Conservation (phyloP, 2,113 vertebrate genomes). For the Naja naja region DNA sequence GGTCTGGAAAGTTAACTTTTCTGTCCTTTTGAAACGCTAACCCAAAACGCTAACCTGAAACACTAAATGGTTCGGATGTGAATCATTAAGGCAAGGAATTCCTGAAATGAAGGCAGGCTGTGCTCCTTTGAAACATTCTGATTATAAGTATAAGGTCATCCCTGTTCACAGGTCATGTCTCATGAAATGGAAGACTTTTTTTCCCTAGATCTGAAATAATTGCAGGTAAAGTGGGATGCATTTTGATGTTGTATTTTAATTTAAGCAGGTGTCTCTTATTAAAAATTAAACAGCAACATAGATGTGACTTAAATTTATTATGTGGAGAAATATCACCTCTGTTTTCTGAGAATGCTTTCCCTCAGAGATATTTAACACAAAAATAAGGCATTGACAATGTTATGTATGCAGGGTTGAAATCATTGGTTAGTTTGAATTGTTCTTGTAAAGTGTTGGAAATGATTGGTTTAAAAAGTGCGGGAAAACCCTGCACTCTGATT, state of each 20-base stretch:
- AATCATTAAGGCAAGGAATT: not conserved
- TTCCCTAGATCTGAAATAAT: not conserved
- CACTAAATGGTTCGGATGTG: not conserved
- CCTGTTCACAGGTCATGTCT: not conserved
- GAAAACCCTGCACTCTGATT: too few relatives aligned
- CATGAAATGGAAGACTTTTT: not conserved
- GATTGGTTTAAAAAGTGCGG: too few relatives aligned
- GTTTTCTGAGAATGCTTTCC: not conserved
- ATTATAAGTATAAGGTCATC: not conserved
- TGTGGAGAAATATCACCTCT: not conserved
- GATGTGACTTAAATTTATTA: not conserved
- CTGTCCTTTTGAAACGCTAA: not conserved
- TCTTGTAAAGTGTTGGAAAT: too few relatives aligned
- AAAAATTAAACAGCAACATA: not conserved
- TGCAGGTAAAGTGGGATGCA: not conserved
- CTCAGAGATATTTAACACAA: not conserved
- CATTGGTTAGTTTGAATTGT: too few relatives aligned
- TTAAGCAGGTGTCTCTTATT: not conserved
- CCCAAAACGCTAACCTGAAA: not conserved
- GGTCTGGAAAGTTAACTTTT: not conserved
- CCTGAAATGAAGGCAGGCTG: not conserved
- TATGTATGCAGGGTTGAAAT: too few relatives aligned
- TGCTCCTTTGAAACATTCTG: not conserved
- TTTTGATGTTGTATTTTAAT: not conserved
- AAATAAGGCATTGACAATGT: too few relatives aligned